Base-by-base conservation (phyloP, 2,888 invertebrate genomes). In the Xestia c-nigrum region DNA sequence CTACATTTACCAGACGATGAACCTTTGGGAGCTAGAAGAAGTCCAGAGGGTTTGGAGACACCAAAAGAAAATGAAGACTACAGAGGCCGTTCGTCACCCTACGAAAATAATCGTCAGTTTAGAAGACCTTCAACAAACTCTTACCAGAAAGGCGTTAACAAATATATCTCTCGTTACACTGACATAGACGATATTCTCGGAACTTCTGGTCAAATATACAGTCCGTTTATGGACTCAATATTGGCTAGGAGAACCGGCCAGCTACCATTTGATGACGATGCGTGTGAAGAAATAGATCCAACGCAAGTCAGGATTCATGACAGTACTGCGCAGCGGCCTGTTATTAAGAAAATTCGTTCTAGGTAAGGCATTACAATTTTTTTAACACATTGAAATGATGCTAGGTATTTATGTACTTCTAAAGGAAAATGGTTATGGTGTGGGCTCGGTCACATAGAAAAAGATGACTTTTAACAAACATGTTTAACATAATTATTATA, bases 141-240 rank as follows among this genome's bases (percentile, higher is more conserved):
- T n/a, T 94, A 93, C 82, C 94, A 93, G 88, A 93, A 97, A 89
- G 91, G 91, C 74, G 86, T 94, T 88, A 92, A 94, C 87, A 91
- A 97, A 96, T 99, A 98, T 93, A 98, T 99, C 86, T 98, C 99
- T 19, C 97, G 98, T 76, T 98, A 98, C 93, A 98, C 98, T 63
- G 98, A 99, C 94, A 99, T 99, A 87, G 99, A 99, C 92, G 99
- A 99, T 91, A 97, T 99, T 91, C 97, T 99, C 80, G 99, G 99
- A 67, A 96, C 95, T 70, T 95, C 95, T 55, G 95, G 96, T 43
- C 96, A 96, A 80, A 94, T 98, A 81, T 97, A 98, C 88, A 98
- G 98, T 92, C 98, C 98, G 19, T 97, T 98, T 81, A 97, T 97
- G 96, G 97, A 97, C 89, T 96, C 97, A 52, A 96, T 97, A 85